Evolutionary conservation across 1,140 invertebrate genomes (phyloP), one percentile per base, ranked within the genome.

Genomic region (Idris sp.): DNA sequence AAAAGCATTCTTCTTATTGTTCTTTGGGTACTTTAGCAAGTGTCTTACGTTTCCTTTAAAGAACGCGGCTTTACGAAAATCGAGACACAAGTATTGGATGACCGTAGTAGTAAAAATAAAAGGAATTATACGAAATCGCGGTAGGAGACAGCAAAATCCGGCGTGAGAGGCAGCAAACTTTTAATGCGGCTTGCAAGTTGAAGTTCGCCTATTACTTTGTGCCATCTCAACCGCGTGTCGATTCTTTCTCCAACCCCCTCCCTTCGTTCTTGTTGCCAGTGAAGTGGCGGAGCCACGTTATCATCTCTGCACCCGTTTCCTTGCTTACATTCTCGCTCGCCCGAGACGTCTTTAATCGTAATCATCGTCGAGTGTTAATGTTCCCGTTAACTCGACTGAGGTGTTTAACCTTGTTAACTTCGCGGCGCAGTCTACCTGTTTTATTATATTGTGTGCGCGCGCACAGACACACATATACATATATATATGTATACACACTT

Each of bases 331-430:
- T 77, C 44, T 69, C 43, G 48, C 51, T 46, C 65, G 56, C 71
- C 59, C 65, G 68, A 85, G 83, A 86, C 82, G 83, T 83, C 83
- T 85, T 84, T 85, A 87, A 87, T 87, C 86, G 83, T 83, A 84
- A 86, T 86, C 83, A 86, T 84, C 83, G 81, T 81, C 65, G 77
- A 87, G 86, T 83, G 85, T 86, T 87, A 87, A 87, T 84, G 82
- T 86, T 85, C 82, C 85, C 84, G 86, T 87, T 87, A 87, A 87
- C 84, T 86, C 78, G 78, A 75, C 81, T 83, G 84, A 87, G 84
- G 84, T 87, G 83, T 87, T 87, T 87, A 87, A 86, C 85, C 86
- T 87, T 87, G 86, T 87, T 87, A 87, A 86, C 81, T 84, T 78
- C 62, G 79, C 77, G 76, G 68, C 78, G 62, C 71, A 67, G 73